Percentiles rank a stretch among this genome's conserved stretches.
Conservation (phyloP, 2,113 vertebrate genomes). For the Halichoerus grypus region DNA sequence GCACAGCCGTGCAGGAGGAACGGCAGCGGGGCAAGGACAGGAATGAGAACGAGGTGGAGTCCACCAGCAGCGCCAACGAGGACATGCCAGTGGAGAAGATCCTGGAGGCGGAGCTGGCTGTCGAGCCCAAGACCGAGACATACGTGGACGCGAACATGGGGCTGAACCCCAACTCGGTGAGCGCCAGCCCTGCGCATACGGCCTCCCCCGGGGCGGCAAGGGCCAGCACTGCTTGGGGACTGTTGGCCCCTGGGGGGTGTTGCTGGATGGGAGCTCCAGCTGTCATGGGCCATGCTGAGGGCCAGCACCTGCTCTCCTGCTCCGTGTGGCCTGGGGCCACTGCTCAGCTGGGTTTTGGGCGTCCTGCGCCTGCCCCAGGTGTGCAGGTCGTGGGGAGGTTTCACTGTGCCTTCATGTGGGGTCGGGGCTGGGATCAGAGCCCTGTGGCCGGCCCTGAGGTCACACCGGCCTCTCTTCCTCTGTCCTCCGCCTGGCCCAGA, state of each 20-base stretch:
- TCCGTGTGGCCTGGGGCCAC: rapidly evolving
- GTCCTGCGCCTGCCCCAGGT: rapidly evolving
- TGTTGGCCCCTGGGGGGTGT: rapidly evolving
- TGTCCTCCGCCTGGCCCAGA: rapidly evolving
- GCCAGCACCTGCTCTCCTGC: rapidly evolving
- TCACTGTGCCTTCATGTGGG: not conserved
- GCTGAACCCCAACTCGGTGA: constrained; percentile 96
- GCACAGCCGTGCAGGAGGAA: constrained; percentile 98
- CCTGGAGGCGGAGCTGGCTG: constrained; percentile 96
- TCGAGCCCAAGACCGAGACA: constrained; percentile 98
- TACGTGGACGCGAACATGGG: constrained; percentile 97
- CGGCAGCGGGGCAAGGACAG: constrained; percentile 97
- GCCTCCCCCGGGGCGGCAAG: rapidly evolving
- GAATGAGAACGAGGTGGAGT: constrained; percentile 96
- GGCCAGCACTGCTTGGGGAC: rapidly evolving
- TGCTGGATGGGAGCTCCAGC: rapidly evolving
- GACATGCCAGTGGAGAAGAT: constrained; percentile 99
- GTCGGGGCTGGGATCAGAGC: not conserved
- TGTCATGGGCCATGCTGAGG: rapidly evolving
- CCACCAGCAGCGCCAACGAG: constrained; percentile 95
- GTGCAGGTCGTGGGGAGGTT: rapidly evolving
- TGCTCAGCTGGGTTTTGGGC: rapidly evolving
- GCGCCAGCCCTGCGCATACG: constrained; percentile 38
- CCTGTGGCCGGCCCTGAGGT: not conserved
- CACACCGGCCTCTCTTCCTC: not conserved